phyloP scores from a whole-genome alignment of 2,888 invertebrate genomes.

The Acleris cristana region DNA sequence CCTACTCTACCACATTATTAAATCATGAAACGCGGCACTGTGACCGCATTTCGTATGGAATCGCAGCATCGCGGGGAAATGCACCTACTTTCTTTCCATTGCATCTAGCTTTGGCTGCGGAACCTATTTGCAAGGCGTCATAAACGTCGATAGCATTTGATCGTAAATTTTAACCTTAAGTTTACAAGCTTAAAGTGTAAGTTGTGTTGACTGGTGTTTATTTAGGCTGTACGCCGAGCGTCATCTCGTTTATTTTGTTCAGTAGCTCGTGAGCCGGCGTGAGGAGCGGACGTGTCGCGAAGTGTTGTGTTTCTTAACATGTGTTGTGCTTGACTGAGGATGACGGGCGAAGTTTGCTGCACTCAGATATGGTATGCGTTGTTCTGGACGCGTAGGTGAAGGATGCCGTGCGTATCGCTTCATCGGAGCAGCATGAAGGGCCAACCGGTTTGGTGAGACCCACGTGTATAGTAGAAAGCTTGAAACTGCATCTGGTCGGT shows the following conservation, averaged over 20 bases:
- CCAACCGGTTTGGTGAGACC: slow-evolving; percentile 81
- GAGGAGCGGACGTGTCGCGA: slow-evolving; percentile 53
- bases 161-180: slow-evolving; percentile 44
- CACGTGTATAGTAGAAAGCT: slow-evolving; percentile 58
- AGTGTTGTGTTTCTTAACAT: slow-evolving; percentile 61
- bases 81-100: slow-evolving; percentile 79
- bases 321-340: slow-evolving; percentile 72
- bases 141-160: slow-evolving; percentile 46
- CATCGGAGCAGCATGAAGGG: slow-evolving; percentile 77
- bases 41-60: slow-evolving; percentile 64
- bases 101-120: slow-evolving; percentile 64
- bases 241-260: slow-evolving; percentile 66
- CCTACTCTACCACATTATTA: slow-evolving; percentile 49
- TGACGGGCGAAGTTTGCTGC: slow-evolving; percentile 73
- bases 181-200: slow-evolving; percentile 42
- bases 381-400: slow-evolving; percentile 64
- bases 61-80: slow-evolving; percentile 66
- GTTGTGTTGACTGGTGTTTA: slow-evolving; percentile 46
- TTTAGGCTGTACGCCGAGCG: slow-evolving; percentile 60
- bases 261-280: slow-evolving; percentile 63
- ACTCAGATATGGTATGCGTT: slow-evolving; percentile 70
- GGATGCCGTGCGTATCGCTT: slow-evolving; percentile 70
- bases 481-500: slow-evolving; percentile 11
- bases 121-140: slow-evolving; percentile 46
- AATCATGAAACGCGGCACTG: slow-evolving; percentile 58